phyloP scores from a whole-genome alignment of 2,888 invertebrate genomes.

The Panorpa germanica region DNA sequence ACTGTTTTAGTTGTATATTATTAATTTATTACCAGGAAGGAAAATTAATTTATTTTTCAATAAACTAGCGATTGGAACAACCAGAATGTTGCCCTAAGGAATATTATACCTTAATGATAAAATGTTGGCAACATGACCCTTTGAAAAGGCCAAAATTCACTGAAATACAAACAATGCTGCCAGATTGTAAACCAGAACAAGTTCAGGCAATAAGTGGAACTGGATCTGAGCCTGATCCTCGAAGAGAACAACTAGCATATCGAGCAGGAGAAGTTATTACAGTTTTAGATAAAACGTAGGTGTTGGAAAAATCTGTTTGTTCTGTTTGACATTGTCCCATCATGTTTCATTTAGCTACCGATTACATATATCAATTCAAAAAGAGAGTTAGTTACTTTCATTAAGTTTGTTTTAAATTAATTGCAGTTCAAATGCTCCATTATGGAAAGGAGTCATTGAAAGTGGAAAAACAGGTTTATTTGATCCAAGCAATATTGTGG shows the following conservation, averaged over 20 bases:
- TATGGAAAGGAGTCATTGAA: conserved; percentile 83
- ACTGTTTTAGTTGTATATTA: conserved; percentile 7
- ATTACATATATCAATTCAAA: conserved; percentile 15
- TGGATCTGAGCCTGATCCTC: conserved; percentile 21
- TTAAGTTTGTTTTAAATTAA: conserved; percentile 16
- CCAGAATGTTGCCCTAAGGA: conserved; percentile 91
- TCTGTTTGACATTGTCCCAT: too few species aligned
- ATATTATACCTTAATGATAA: conserved; percentile 79
- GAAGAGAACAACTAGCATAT: conserved; percentile 62
- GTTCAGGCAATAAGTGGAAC: conserved; percentile 55
- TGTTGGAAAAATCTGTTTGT: conserved; percentile 8
- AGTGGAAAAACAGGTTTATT: conserved; percentile 88
- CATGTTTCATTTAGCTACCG: conserved; percentile 2
- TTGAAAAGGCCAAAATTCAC: conserved; percentile 75
- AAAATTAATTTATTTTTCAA: conserved; percentile 9
- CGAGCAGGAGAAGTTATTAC: conserved; percentile 81
- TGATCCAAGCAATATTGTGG: conserved; percentile 75
- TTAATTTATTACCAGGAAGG: conserved; percentile 3
- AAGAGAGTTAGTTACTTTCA: conserved; percentile 13
- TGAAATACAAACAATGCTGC: conserved; percentile 58
- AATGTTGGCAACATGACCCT: conserved; percentile 93
- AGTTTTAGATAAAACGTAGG: conserved; percentile 66
- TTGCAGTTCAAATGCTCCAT: conserved; percentile 34
- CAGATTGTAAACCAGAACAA: conserved; percentile 80
- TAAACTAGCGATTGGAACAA: conserved; percentile 58